A percentile compares a stretch with the other conserved stretches of the same genome.
These are phyloP conservation scores for Delichon dasypus DNA, from an alignment of 2,797 vertebrate species.

Conservation along the genomic window DNA sequence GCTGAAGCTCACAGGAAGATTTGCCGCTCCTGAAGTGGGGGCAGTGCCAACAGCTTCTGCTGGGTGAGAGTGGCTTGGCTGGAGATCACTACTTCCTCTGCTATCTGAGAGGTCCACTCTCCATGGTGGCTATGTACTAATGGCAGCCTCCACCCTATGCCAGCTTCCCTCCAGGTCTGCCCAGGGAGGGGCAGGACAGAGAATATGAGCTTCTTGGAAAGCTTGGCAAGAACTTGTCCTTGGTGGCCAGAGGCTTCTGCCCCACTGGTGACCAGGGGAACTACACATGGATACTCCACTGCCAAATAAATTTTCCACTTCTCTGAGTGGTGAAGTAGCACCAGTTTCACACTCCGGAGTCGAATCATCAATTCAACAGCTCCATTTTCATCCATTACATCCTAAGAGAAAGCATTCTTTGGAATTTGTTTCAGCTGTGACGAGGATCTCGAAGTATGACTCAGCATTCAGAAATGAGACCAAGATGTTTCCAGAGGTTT, in stretches of 20 bases:
- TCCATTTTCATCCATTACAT: neutral
- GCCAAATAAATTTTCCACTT: neutral
- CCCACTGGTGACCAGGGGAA: neutral
- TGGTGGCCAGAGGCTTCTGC: neutral
- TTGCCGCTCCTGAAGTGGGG: neutral
- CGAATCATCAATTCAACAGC: neutral
- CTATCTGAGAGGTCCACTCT: fast-evolving
- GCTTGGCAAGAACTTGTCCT: neutral
- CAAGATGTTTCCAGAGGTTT: neutral
- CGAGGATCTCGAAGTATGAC: neutral
- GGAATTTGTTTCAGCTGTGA: neutral
- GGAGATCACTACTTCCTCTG: fast-evolving
- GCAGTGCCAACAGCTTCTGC: neutral
- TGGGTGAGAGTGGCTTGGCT: fast-evolving
- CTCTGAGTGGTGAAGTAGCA: neutral
- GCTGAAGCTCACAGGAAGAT: neutral
- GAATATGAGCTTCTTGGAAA: fast-evolving
- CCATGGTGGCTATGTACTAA: fast-evolving
- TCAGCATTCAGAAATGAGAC: neutral
- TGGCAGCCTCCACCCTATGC: neutral
- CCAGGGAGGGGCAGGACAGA: neutral
- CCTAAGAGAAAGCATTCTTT: fast-evolving
- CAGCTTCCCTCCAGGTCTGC: fast-evolving
- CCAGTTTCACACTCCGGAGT: neutral
- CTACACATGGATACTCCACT: fast-evolving